phyloP scores from a whole-genome alignment of 2,797 vertebrate species.

The Rhincodon typus region DNA sequence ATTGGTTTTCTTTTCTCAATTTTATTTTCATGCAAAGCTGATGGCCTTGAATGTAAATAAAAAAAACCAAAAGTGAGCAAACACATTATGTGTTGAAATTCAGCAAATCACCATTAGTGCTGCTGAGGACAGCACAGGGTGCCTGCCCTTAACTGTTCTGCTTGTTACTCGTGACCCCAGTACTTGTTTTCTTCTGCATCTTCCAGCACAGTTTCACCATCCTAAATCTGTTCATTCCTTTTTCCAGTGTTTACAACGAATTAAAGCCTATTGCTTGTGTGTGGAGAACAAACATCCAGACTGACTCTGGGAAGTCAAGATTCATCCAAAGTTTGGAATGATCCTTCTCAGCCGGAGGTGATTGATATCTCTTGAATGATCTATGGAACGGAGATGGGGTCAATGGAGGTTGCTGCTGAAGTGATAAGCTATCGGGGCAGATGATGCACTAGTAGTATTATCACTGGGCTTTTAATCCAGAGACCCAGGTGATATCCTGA shows the following conservation, averaged over 20 bases:
- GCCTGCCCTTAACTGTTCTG: not conserved
- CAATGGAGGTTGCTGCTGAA: not conserved
- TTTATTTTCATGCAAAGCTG: not conserved
- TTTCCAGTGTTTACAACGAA: not conserved
- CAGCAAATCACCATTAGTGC: not conserved
- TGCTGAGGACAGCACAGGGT: not conserved
- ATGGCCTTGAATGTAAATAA: not conserved
- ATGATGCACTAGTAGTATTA: too few species aligned
- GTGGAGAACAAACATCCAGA: not conserved
- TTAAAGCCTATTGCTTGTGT: not conserved
- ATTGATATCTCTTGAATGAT: not conserved
- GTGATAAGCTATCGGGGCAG: not conserved
- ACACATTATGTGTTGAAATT: not conserved
- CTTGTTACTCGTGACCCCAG: not conserved
- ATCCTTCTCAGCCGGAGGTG: not conserved
- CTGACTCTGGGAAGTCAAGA: not conserved
- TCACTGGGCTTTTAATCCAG: too few species aligned
- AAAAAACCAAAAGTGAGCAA: not conserved
- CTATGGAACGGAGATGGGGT: not conserved
- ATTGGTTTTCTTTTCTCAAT: not conserved
- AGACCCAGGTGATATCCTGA: too few species aligned
- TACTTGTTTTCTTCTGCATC: not conserved
- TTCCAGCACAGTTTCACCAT: not conserved
- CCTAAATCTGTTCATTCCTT: not conserved
- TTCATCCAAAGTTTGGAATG: not conserved